Evolutionary conservation across 2,113 vertebrate genomes (phyloP), one percentile per base, ranked within the genome.

Genomic region (Pseudorhombus dupliciocellatus): DNA sequence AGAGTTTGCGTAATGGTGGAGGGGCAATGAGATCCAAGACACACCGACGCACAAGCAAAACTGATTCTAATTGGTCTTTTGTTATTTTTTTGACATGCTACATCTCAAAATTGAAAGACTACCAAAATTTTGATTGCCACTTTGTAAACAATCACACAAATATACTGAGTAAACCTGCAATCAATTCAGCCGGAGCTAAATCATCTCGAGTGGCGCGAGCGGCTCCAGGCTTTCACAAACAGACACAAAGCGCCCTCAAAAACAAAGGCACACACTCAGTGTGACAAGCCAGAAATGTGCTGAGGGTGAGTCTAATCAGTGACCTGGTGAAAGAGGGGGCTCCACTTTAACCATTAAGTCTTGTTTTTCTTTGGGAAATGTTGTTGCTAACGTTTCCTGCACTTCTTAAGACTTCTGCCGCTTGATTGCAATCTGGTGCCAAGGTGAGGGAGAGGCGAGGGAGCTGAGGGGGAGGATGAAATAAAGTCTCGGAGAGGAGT

Each of bases 401-500:
- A 54, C 74, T 55, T 66, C 79, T 84, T 82, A 56, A 56, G 79
- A 74, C 74, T 37, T 12, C 44, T 66, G 57, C 73, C 44, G 66
- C 82, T 73, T 86, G 84, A 74, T 81, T 87, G 87, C 79, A 88
- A 88, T 89, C 91, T 80, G 77, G 57, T 77, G 84, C 73, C 63
- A 72, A 60, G 70, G 66, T 25, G 62, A 37, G 34, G 9, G 30
- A 26, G 40, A 40, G 48, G n/a, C 51, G 34, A 30, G 37, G 37
- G 25, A 9, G 30, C 26, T 22, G 26, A 14, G 15, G 46, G 0
- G 15, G 66, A 65, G 62, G 60, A 66, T 3, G 65, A 63, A 71
- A 65, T 65, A 66, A 77, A 84, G 65, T 71, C 28, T 24, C 25
- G 70, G 54, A 62, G 40, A 40, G 60, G 52, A 42, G 30, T 21